Evolutionary conservation across 2,797 vertebrate species (phyloP).

Genomic region (Pogoniulus pusillus): DNA sequence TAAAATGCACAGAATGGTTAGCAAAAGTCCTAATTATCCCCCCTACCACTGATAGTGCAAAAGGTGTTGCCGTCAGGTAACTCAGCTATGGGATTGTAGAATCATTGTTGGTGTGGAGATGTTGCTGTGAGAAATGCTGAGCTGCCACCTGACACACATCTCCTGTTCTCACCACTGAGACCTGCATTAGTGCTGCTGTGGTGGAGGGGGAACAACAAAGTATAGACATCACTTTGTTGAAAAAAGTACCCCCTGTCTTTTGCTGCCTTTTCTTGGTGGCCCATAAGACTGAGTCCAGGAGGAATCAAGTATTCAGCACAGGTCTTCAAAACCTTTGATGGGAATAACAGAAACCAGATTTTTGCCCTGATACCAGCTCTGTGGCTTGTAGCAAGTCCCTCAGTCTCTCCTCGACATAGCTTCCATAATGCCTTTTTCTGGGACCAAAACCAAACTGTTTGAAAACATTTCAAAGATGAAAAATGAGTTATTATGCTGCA

Average conservation of each 20-base stretch:
- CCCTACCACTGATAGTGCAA: constrained; percentile 65
- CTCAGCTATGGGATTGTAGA: constrained; percentile 22
- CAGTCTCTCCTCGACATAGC: not conserved
- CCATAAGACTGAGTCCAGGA: rapidly evolving
- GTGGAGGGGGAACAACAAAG: not conserved
- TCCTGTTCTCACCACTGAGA: not conserved
- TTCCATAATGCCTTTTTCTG: not conserved
- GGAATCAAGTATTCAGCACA: not conserved
- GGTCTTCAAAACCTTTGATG: not conserved
- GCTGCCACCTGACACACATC: not conserved
- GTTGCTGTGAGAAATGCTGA: not conserved
- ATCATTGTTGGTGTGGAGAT: constrained; percentile 38
- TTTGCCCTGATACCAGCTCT: not conserved
- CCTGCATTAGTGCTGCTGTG: not conserved
- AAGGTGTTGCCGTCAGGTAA: constrained; percentile 39
- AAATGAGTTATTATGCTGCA: not conserved
- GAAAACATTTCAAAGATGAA: not conserved
- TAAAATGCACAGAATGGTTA: constrained; percentile 68
- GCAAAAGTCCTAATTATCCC: constrained; percentile 75
- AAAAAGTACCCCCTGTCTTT: not conserved
- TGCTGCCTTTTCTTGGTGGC: not conserved
- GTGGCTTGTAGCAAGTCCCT: not conserved
- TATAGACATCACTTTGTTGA: not conserved
- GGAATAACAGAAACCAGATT: not conserved
- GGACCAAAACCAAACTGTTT: not conserved